phyloP scores from a whole-genome alignment of 2,113 vertebrate genomes.

The Reinhardtius hippoglossoides region DNA sequence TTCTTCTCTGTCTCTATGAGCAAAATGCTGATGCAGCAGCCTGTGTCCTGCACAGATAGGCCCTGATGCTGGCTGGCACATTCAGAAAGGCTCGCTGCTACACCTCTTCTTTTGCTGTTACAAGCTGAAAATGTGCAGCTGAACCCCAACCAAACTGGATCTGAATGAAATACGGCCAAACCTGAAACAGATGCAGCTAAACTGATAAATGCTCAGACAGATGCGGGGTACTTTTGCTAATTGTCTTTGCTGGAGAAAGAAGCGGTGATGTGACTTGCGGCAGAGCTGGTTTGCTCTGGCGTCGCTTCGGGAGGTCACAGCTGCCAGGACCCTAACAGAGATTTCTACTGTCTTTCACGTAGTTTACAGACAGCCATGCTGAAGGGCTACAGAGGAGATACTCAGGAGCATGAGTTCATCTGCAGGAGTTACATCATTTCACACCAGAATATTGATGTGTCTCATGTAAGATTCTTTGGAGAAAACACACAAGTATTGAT shows the following conservation, averaged over 20 bases:
- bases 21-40: slow-evolving; percentile 65
- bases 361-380: slow-evolving; percentile 41
- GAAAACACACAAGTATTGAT: too few species aligned
- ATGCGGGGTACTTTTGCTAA: background rate
- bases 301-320: slow-evolving; percentile 15
- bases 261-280: slow-evolving; percentile 52
- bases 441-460: too few species aligned
- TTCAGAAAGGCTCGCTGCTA: too few species aligned
- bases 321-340: slow-evolving; percentile 36
- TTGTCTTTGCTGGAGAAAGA: background rate
- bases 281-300: slow-evolving; percentile 24
- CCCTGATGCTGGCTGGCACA: slow-evolving; percentile 40
- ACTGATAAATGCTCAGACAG: background rate
- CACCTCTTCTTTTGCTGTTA: slow-evolving; percentile 14
- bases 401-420: too few species aligned
- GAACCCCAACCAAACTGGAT: background rate
- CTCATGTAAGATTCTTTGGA: too few species aligned
- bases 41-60: slow-evolving; percentile 46
- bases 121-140: background rate
- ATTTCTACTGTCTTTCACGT: slow-evolving; percentile 26
- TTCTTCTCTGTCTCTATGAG: slow-evolving; percentile 11
- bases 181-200: too few species aligned
- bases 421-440: too few species aligned
- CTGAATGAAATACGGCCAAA: background rate
- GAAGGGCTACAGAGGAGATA: background rate